Conservation (phyloP, 2,113 vertebrate genomes). For the Geococcyx californianus region DNA sequence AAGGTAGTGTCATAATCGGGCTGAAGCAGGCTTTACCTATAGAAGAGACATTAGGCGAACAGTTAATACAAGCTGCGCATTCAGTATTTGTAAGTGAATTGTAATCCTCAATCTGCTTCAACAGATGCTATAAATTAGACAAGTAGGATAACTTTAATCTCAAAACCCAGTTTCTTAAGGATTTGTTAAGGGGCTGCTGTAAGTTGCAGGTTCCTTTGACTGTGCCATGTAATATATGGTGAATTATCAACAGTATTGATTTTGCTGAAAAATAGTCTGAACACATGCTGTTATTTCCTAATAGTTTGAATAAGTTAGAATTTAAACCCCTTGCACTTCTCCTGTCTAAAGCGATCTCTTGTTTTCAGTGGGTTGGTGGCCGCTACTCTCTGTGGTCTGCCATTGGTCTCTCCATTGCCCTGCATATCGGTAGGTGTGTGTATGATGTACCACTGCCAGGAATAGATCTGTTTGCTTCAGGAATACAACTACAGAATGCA, state of each 20-base stretch:
- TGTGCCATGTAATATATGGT: background rate
- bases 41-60: background rate
- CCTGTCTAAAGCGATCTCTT: background rate
- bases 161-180: background rate
- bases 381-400: constrained; percentile 98
- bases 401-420: constrained; percentile 96
- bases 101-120: background rate
- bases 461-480: background rate
- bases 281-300: background rate
- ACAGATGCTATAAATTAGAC: background rate
- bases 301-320: background rate
- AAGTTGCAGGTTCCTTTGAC: background rate
- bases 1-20: background rate
- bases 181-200: background rate
- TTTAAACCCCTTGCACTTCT: background rate
- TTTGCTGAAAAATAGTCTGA: background rate
- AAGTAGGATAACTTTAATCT: background rate
- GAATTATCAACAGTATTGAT: background rate
- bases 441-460: background rate
- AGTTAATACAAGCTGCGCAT: background rate
- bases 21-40: background rate
- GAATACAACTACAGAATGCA: background rate
- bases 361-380: constrained; percentile 94
- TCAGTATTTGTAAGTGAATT: background rate
- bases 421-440: constrained; percentile 87